phyloP scores from a whole-genome alignment of 2,888 invertebrate genomes.

The Dryocosmus kuriphilus region DNA sequence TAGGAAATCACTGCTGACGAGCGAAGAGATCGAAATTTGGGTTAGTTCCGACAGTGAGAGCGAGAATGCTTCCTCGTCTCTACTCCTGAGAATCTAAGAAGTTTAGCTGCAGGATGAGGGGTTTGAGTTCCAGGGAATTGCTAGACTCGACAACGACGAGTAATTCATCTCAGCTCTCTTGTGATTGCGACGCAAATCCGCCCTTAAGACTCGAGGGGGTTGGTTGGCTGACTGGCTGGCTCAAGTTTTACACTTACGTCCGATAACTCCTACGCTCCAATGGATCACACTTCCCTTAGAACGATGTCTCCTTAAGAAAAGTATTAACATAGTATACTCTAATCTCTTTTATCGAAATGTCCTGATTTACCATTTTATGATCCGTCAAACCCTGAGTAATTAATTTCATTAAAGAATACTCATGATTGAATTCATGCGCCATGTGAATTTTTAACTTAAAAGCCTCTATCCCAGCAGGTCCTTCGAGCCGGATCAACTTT shows the following conservation, averaged over 20 bases:
- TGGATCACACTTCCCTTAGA: background rate
- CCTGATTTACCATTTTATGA: background rate
- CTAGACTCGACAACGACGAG: slow-evolving; percentile 59
- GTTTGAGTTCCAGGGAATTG: slow-evolving; percentile 52
- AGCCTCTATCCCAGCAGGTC: background rate
- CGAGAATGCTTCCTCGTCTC: slow-evolving; percentile 50
- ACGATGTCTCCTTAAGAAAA: background rate
- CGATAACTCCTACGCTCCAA: slow-evolving; percentile 12
- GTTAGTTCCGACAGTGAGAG: slow-evolving; percentile 43
- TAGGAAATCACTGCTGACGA: slow-evolving; percentile 53
- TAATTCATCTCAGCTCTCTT: slow-evolving; percentile 61
- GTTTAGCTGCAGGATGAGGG: slow-evolving; percentile 45
- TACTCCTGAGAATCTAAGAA: slow-evolving; percentile 50
- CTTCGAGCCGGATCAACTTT: background rate
- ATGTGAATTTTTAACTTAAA: background rate
- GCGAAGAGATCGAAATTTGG: slow-evolving; percentile 34
- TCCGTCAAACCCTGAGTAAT: background rate
- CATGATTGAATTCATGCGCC: background rate
- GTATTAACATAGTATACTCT: slow-evolving; percentile 3
- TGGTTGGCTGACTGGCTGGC: slow-evolving; percentile 17
- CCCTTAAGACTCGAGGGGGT: slow-evolving; percentile 51
- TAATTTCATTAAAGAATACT: background rate
- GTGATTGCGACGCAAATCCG: slow-evolving; percentile 57
- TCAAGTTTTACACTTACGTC: slow-evolving; percentile 17
- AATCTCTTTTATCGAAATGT: background rate